A percentile compares a stretch with the other conserved stretches of the same genome.
phyloP scores from a whole-genome alignment of 2,797 vertebrate genomes.

The Erithacus rubecula region DNA sequence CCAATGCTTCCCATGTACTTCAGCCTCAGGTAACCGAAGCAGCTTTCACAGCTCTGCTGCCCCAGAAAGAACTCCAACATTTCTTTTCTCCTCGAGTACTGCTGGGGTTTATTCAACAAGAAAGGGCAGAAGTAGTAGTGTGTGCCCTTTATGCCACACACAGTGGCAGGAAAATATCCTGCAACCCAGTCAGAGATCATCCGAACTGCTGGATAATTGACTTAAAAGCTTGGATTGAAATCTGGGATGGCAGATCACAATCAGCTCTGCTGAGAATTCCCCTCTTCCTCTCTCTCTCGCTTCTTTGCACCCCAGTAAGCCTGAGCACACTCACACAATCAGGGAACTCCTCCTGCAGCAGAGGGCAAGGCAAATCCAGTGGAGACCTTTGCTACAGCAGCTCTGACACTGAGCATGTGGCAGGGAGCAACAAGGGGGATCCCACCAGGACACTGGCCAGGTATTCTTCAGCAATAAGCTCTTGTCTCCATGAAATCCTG shows the following conservation, averaged over 20 bases:
- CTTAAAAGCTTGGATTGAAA: background rate
- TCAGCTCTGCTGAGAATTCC: background rate
- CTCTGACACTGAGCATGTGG: rapidly evolving
- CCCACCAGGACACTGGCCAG: background rate
- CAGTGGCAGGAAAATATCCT: background rate
- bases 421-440: background rate
- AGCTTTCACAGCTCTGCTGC: background rate
- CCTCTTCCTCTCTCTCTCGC: background rate
- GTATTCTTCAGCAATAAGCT: background rate
- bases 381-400: rapidly evolving
- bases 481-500: background rate
- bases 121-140: background rate
- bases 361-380: background rate
- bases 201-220: background rate
- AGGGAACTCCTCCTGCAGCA: background rate
- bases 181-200: background rate
- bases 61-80: background rate
- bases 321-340: background rate
- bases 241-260: background rate
- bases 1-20: background rate
- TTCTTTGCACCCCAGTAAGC: background rate
- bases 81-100: background rate
- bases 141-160: background rate
- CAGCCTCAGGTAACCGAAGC: background rate
- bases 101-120: background rate